These are phyloP conservation scores for Carcinoscorpius rotundicauda DNA, from an alignment of 1,140 invertebrate genomes.

Conservation along the genomic window DNA sequence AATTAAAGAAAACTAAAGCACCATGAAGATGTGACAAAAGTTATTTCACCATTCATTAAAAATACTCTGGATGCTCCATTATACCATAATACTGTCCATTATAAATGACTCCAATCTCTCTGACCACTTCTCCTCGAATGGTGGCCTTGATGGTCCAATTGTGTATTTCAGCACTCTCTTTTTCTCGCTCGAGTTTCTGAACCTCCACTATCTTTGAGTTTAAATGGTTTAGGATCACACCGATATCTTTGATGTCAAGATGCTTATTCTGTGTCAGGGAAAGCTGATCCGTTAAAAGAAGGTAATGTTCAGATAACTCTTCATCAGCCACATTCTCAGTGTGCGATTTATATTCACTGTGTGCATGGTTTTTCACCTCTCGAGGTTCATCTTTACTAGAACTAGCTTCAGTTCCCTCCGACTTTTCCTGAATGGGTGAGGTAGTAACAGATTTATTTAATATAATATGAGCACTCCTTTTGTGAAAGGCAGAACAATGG, in stretches of 20 bases:
- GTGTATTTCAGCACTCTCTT: slow-evolving; percentile 79
- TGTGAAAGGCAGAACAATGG: slow-evolving; percentile 84
- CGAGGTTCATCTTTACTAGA: slow-evolving; percentile 15
- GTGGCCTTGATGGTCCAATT: slow-evolving; percentile 90
- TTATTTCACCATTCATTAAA: slow-evolving; percentile 16
- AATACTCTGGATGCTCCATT: slow-evolving; percentile 79
- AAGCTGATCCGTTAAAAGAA: slow-evolving; percentile 79
- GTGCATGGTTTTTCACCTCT: slow-evolving; percentile 18
- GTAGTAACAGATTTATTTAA: slow-evolving; percentile 82
- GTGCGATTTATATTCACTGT: slow-evolving; percentile 76
- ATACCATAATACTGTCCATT: slow-evolving; percentile 92
- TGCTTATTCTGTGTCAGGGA: slow-evolving; percentile 72
- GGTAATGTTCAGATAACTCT: slow-evolving; percentile 60
- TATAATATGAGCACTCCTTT: slow-evolving; percentile 75
- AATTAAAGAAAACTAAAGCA: no score
- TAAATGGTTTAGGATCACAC: slow-evolving; percentile 79
- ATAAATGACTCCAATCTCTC: slow-evolving; percentile 84
- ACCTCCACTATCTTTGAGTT: slow-evolving; percentile 88
- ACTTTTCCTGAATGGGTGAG: slow-evolving; percentile 67
- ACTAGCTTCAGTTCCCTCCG: slow-evolving; percentile 8
- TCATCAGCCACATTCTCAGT: slow-evolving; percentile 67
- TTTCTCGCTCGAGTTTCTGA: slow-evolving; percentile 74
- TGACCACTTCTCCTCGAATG: slow-evolving; percentile 72
- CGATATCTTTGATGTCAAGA: slow-evolving; percentile 86
- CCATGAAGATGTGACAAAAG: no score